These are phyloP conservation scores for Pseudotriccus pelzelni DNA, from an alignment of 2,797 vertebrate genomes.

Conservation along the genomic window DNA sequence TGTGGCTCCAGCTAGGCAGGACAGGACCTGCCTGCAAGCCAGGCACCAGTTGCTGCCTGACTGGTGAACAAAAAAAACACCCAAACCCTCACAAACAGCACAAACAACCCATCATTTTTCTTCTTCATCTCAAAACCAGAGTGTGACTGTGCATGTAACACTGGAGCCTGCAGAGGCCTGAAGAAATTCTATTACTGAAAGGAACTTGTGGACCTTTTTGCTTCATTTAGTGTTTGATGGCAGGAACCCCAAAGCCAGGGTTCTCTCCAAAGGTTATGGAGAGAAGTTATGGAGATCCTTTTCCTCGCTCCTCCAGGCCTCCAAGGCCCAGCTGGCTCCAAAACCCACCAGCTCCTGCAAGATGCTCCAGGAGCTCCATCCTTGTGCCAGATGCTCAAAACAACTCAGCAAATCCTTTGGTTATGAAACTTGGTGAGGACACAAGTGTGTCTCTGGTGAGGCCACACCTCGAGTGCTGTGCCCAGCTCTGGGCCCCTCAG, in stretches of 20 bases:
- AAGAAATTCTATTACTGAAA: background rate
- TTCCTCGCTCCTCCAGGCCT: background rate
- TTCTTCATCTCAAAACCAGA: background rate
- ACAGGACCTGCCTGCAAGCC: background rate
- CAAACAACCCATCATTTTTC: background rate
- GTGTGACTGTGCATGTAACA: accelerated
- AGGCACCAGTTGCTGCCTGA: background rate
- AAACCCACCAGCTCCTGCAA: background rate
- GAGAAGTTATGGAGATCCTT: background rate
- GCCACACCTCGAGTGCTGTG: no score
- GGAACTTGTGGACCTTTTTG: background rate
- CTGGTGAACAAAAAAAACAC: background rate
- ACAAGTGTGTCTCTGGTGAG: accelerated
- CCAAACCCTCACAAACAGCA: background rate
- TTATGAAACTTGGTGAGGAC: accelerated
- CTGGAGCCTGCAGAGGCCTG: background rate
- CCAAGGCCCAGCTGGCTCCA: background rate
- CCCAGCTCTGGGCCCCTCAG: no score
- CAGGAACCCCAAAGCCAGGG: background rate
- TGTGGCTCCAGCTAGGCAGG: background rate
- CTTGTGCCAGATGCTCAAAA: background rate
- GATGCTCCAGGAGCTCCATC: background rate
- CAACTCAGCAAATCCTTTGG: background rate
- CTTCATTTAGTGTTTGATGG: background rate
- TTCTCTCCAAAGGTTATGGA: background rate